phyloP scores from a whole-genome alignment of 92 coral and sea anemone genomes.

The Virgularia gustaviana region DNA sequence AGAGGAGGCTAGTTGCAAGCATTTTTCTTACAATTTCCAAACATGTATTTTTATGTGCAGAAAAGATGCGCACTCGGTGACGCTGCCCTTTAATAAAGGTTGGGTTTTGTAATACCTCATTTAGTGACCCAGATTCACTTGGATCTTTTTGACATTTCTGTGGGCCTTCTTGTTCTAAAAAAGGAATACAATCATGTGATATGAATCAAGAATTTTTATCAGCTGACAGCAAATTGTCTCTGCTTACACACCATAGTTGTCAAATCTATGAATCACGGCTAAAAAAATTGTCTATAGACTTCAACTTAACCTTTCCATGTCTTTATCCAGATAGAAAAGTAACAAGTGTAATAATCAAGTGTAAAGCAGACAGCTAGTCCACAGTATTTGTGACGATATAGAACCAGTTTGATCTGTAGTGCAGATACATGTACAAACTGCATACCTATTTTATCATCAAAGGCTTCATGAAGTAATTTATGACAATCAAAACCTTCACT shows the following conservation, averaged over 20 bases:
- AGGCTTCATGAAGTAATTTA: no score
- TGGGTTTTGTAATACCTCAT: slow-evolving; percentile 10
- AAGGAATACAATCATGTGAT: not conserved
- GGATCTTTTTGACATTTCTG: slow-evolving; percentile 25
- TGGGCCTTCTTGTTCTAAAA: slow-evolving; percentile 29
- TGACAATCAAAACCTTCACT: not conserved
- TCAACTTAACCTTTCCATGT: not conserved
- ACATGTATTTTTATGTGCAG: no score
- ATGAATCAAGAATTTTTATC: no score
- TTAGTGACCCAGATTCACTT: slow-evolving; percentile 30
- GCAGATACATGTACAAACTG: no score
- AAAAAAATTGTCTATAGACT: not conserved
- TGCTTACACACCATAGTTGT: not conserved
- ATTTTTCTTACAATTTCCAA: no score
- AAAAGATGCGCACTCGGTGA: no score
- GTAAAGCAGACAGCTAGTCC: not conserved
- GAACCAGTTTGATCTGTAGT: no score
- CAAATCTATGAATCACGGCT: not conserved
- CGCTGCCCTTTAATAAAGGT: not conserved
- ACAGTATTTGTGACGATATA: not conserved
- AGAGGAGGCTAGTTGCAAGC: no score
- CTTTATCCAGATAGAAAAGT: no score
- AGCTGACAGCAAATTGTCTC: not conserved
- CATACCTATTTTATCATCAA: no score
- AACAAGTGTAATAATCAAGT: no score